phyloP scores from a whole-genome alignment of 2,888 invertebrate genomes.

The Ichneumon xanthorius region DNA sequence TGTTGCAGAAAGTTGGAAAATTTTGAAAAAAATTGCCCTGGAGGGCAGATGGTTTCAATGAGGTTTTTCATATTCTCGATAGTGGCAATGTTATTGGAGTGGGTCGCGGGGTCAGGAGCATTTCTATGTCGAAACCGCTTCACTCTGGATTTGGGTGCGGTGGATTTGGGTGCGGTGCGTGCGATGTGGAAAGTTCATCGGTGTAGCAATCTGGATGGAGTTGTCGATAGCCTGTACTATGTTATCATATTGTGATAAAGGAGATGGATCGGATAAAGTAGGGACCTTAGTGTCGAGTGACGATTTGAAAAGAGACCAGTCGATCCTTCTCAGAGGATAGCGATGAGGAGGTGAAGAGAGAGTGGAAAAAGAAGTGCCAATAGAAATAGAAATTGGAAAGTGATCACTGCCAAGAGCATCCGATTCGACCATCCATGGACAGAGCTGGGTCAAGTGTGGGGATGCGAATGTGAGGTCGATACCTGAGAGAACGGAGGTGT shows the following conservation, averaged over 20 bases:
- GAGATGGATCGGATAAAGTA: neutral
- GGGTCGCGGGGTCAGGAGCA: neutral
- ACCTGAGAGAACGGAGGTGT: neutral
- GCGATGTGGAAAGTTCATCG: neutral
- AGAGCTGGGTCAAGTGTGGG: neutral
- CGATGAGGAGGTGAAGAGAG: constrained; percentile 11
- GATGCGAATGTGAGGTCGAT: constrained; percentile 18
- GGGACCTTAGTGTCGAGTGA: neutral
- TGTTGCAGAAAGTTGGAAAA: neutral
- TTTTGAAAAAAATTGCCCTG: neutral
- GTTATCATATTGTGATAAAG: neutral
- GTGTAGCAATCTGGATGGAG: neutral
- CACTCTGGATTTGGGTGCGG: neutral
- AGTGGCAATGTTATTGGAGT: neutral
- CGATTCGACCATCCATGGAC: neutral
- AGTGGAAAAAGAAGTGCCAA: neutral
- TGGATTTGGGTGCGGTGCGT: neutral
- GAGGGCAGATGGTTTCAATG: neutral
- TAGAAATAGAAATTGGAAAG: constrained; percentile 11
- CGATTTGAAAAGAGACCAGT: constrained; percentile 2
- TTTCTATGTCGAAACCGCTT: neutral
- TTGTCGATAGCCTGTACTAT: neutral
- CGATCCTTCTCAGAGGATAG: neutral
- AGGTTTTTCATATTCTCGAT: constrained; percentile 11
- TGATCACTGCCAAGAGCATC: constrained; percentile 47